phyloP scores from a whole-genome alignment of 2,888 invertebrate species.

The Heteromurus nitidus region DNA sequence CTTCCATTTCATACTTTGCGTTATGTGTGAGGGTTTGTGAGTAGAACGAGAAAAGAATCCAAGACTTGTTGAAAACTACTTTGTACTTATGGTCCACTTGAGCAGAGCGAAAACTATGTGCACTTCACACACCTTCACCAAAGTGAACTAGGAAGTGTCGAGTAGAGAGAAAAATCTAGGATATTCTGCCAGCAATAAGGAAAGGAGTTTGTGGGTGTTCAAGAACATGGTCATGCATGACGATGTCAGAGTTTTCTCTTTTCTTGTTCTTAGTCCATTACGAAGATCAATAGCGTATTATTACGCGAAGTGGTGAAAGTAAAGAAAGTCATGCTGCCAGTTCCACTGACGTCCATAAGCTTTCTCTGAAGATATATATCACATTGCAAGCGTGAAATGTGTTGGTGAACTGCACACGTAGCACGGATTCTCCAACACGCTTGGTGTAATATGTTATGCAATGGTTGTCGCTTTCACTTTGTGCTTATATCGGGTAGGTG shows the following conservation, averaged over 20 bases:
- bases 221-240: conserved; percentile 43
- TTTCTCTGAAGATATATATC: neutral
- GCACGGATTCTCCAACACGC: neutral
- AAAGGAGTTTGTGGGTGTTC: neutral
- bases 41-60: conserved; percentile 36
- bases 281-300: conserved; percentile 25
- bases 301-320: neutral
- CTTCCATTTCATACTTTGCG: too few species aligned
- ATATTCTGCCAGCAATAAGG: neutral
- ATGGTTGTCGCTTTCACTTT: too few species aligned
- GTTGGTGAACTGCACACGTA: neutral
- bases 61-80: conserved; percentile 51
- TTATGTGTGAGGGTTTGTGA: too few species aligned
- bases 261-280: neutral
- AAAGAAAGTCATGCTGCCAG: neutral
- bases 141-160: too few species aligned
- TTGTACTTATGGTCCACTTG: neutral
- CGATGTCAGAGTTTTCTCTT: conserved; percentile 10
- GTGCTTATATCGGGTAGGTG: too few species aligned
- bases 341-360: neutral
- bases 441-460: neutral
- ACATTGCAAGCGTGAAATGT: neutral
- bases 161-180: neutral
- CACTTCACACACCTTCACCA: neutral
- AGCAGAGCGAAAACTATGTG: neutral